phyloP scores from a whole-genome alignment of 2,888 invertebrate species.

The Argyresthia albistria region DNA sequence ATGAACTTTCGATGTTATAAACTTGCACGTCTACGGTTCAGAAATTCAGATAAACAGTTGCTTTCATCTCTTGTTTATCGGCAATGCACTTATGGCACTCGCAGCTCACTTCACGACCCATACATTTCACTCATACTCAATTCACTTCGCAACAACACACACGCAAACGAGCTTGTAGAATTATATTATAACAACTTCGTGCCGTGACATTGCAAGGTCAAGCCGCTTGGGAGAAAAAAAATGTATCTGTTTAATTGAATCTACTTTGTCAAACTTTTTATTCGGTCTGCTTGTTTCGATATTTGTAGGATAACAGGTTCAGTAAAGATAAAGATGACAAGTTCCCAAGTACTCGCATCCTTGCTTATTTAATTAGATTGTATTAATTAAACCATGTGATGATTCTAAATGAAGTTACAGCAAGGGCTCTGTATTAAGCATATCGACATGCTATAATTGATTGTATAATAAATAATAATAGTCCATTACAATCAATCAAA shows the following conservation, averaged over 20 bases:
- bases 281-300: not conserved
- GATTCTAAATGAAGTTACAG: no score
- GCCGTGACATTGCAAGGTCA: conserved; percentile 3
- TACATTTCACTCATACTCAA: no score
- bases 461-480: no score
- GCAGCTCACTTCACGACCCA: not conserved
- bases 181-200: conserved; percentile 1
- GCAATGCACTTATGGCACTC: conserved; percentile 56
- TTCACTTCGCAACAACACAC: no score
- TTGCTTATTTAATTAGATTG: no score
- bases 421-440: no score
- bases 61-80: conserved; percentile 64
- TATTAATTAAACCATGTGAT: no score
- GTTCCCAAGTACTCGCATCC: no score
- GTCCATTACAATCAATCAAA: no score
- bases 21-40: conserved; percentile 31
- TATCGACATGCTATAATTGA: no score
- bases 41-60: conserved; percentile 65
- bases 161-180: not conserved
- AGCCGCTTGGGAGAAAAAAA: not conserved
- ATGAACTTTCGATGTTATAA: conserved; percentile 25
- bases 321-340: no score
- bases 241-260: not conserved
- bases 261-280: not conserved
- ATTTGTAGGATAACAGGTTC: not conserved